Evolutionary conservation across 2,888 invertebrate species (phyloP).

Genomic region (Lacanobia oleracea): DNA sequence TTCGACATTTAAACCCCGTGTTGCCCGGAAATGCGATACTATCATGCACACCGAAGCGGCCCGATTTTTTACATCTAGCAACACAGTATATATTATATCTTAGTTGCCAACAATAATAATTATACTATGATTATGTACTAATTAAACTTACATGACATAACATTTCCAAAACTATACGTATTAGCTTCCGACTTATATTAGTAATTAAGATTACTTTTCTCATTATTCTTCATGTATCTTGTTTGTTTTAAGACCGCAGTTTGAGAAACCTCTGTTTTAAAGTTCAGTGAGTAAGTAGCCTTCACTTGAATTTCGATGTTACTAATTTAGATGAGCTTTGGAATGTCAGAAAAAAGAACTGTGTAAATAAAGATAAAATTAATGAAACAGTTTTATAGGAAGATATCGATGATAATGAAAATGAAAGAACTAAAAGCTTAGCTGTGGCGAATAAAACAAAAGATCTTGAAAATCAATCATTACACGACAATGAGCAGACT

Average conservation of each 20-base stretch:
- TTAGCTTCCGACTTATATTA: slow-evolving; percentile 53
- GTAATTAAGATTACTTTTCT: slow-evolving; percentile 53
- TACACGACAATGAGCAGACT: background rate
- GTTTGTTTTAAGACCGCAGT: slow-evolving; percentile 26
- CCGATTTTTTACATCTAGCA: slow-evolving; percentile 75
- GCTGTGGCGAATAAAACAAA: slow-evolving; percentile 5
- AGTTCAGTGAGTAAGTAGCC: slow-evolving; percentile 17
- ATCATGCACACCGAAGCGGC: slow-evolving; percentile 81
- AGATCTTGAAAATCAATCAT: background rate
- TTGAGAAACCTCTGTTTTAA: slow-evolving; percentile 15
- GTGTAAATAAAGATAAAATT: background rate
- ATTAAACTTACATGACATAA: slow-evolving; percentile 73
- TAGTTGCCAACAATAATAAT: slow-evolving; percentile 62
- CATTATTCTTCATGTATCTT: slow-evolving; percentile 51
- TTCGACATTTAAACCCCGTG: slow-evolving; percentile 79
- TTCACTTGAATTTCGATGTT: background rate
- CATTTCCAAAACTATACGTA: slow-evolving; percentile 61
- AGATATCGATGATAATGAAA: background rate
- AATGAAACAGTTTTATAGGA: slow-evolving; percentile 4
- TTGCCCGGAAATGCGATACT: slow-evolving; percentile 87
- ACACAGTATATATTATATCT: slow-evolving; percentile 62
- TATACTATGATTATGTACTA: slow-evolving; percentile 68
- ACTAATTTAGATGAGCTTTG: background rate
- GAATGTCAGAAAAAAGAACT: background rate
- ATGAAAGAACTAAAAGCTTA: background rate